Evolutionary conservation across 1,140 invertebrate species (phyloP), one percentile per base, ranked within the genome.

Genomic region (Tetragonula clypearis): DNA sequence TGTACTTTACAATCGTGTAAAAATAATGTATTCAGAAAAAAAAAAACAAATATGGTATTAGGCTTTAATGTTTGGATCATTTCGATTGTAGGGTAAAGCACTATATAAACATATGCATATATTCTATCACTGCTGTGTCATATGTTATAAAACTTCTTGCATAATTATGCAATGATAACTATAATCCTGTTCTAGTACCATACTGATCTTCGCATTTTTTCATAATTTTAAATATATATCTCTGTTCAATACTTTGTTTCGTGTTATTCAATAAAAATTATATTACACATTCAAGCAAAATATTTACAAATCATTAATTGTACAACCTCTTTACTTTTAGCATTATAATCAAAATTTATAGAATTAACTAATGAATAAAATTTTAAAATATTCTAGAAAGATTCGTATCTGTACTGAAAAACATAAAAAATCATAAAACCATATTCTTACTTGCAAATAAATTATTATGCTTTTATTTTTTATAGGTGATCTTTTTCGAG

Each of bases 21-120:
- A 82, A 55, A 62, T 41, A 58, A 73, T 66, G 58, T 86, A 79
- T 76, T 21, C n/a, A 65, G 23, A 55, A n/a, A 62, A 56, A n/a
- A 62, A 56, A 60, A 68, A 23, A 26, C 58, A 60, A 17, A 69
- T 75, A 84, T 84, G 62, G 76, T 87, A 87, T 74, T 85, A 60
- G 77, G 60, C 21, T 26, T 86, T 55, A 89, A 82, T 78, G 89
- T 89, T 89, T 90, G 88, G 89, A 90, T 90, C 89, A 90, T 89
- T 90, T 90, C 89, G 86, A 89, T 89, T 90, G 86, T 89, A 85
- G 80, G 79, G 88, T 88, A 89, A 83, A 72, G 65, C 85, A 87
- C 60, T 87, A 90, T 87, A 87, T 89, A 87, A 83, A 79, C 71
- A 49, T 84, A 86, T 76, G 86, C 26, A 86, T 82, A 88, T 79